Evolutionary conservation across 2,888 invertebrate species (phyloP).

Genomic region (Cylloceria caligata): DNA sequence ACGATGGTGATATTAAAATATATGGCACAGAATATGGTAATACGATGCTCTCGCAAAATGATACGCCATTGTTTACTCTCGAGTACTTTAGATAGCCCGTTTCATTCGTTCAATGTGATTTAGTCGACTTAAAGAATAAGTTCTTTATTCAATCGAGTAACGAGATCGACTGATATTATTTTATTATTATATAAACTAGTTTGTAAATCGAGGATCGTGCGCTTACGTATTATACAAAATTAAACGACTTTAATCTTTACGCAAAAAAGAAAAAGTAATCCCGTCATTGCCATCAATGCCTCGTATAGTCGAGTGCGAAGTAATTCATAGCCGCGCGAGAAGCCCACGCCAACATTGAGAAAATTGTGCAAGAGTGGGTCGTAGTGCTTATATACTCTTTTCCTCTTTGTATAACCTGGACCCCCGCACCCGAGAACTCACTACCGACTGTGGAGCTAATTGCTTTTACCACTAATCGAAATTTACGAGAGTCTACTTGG

Average conservation of each 20-base stretch:
- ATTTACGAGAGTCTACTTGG: constrained; percentile 67
- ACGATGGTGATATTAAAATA: constrained; percentile 57
- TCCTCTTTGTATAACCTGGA: neutral
- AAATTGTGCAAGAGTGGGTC: constrained; percentile 43
- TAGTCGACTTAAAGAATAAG: neutral
- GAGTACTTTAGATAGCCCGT: constrained; percentile 5
- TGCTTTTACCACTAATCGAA: constrained; percentile 71
- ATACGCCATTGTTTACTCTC: constrained; percentile 29
- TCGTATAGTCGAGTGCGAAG: constrained; percentile 30
- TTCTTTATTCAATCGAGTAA: neutral
- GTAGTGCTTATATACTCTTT: constrained; percentile 10
- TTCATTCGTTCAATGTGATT: constrained; percentile 3
- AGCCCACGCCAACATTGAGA: constrained; percentile 46
- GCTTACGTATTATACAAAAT: neutral
- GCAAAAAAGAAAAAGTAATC: neutral
- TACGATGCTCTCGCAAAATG: constrained; percentile 13
- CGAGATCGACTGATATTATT: neutral
- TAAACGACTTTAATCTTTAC: neutral
- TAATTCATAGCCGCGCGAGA: constrained; percentile 46
- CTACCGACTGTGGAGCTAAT: constrained; percentile 64
- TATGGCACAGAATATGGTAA: constrained; percentile 54
- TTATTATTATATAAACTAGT: neutral
- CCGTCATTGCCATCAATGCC: constrained; percentile 44
- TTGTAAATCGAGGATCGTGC: neutral
- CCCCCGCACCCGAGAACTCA: constrained; percentile 43